Percentiles rank a stretch among this genome's conserved stretches.
phyloP scores from a whole-genome alignment of 2,888 invertebrate genomes.

The Leptopilina drosophilae region DNA sequence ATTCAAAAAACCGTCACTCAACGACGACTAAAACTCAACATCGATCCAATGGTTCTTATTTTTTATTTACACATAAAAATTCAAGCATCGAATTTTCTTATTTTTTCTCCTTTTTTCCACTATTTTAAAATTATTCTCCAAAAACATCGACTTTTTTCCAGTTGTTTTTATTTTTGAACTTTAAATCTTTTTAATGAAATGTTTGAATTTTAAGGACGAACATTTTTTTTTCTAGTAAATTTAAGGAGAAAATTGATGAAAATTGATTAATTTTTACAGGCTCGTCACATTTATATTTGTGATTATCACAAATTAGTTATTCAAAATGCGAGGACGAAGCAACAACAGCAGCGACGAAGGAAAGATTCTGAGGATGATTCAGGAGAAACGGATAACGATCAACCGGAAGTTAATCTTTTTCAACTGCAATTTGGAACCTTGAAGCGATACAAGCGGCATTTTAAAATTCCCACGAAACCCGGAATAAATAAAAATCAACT shows the following conservation, averaged over 20 bases:
- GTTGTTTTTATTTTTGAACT: no score
- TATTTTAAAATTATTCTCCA: no score
- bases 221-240: background rate
- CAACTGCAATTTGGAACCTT: conserved; percentile 96
- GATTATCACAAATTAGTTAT: conserved; percentile 97
- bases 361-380: conserved; percentile 97
- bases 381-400: conserved; percentile 93
- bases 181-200: no score
- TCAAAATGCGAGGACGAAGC: conserved; percentile 95
- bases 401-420: conserved; percentile 95
- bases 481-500: conserved; percentile 96
- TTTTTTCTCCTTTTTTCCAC: no score
- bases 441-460: conserved; percentile 94
- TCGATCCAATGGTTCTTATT: conserved; percentile 84
- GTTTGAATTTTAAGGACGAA: no score
- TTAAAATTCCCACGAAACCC: conserved; percentile 93
- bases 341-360: conserved; percentile 81
- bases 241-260: background rate
- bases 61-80: no score
- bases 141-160: no score
- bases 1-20: conserved; percentile 97
- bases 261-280: conserved; percentile 79
- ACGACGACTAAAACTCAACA: conserved; percentile 90
- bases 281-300: conserved; percentile 96
- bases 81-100: no score